Percentiles rank a stretch among this genome's conserved stretches.
Evolutionary conservation across 2,888 invertebrate species (phyloP).

Genomic region (Drosophila ezoana): DNA sequence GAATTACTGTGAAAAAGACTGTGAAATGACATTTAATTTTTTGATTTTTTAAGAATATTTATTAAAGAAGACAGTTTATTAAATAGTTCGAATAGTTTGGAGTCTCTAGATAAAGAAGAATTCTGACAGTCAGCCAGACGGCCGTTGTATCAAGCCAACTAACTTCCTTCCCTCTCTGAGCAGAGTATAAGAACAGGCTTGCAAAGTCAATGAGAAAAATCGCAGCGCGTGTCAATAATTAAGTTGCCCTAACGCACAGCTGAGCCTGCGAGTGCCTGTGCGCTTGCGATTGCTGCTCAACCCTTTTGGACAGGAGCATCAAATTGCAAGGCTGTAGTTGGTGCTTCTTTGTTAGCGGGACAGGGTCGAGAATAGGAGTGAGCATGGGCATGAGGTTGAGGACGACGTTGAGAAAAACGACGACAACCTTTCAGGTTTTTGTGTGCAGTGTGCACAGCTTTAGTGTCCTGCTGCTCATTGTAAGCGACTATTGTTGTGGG

Average conservation of each 20-base stretch:
- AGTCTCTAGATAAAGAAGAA: neutral
- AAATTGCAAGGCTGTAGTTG: conserved; percentile 78
- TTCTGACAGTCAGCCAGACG: neutral
- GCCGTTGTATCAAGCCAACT: neutral
- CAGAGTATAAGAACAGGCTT: conserved; percentile 17
- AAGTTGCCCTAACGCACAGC: conserved; percentile 62
- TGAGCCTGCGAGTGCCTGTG: conserved; percentile 6
- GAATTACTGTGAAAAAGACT: too few species aligned
- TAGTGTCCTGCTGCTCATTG: conserved; percentile 73
- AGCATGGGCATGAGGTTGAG: neutral
- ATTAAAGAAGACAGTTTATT: too few species aligned
- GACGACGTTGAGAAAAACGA: conserved; percentile 29
- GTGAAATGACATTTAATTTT: neutral
- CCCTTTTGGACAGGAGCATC: conserved; percentile 67
- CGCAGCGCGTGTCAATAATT: conserved; percentile 83
- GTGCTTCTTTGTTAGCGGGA: conserved; percentile 71
- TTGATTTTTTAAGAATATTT: too few species aligned
- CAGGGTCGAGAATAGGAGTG: conserved; percentile 2
- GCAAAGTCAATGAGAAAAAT: conserved; percentile 73
- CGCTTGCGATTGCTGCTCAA: conserved; percentile 31
- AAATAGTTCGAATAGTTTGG: neutral
- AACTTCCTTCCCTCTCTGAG: neutral
- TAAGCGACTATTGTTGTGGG: conserved; percentile 71
- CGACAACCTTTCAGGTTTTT: conserved; percentile 65
- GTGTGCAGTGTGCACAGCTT: conserved; percentile 50